Percentiles rank a stretch among this genome's conserved stretches.
Conservation (phyloP, 2,113 vertebrate genomes). For the Cheilinus undulatus region DNA sequence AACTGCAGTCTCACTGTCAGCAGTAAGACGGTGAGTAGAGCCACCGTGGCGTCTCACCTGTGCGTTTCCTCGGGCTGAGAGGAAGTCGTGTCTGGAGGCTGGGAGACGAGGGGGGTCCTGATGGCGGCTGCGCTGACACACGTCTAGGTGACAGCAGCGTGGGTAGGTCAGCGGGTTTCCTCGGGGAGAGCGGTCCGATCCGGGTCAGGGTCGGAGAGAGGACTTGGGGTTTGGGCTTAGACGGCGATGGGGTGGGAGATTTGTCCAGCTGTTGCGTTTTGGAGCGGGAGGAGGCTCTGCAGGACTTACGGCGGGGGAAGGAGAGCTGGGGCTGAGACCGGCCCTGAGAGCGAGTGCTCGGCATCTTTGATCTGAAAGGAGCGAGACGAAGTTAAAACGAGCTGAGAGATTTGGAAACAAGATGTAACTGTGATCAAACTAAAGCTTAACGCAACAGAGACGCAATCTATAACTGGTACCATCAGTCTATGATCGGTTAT, state of each 20-base stretch:
- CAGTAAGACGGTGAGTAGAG: no score
- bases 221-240: background rate
- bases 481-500: no score
- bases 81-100: constrained; percentile 73
- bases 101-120: constrained; percentile 13
- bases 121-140: background rate
- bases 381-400: no score
- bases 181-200: constrained; percentile 3
- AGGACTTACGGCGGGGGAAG: constrained; percentile 88
- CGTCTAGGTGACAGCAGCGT: background rate
- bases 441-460: no score
- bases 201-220: no score
- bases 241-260: background rate
- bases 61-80: constrained; percentile 92
- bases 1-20: no score
- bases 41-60: constrained; percentile 88
- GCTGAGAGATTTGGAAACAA: no score
- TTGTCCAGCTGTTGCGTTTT: constrained; percentile 24
- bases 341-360: constrained; percentile 84
- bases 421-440: no score
- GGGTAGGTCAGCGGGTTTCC: fast-evolving
- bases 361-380: constrained; percentile 77
- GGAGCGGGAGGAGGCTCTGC: constrained; percentile 34
- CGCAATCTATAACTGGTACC: no score
- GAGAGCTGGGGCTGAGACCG: constrained; percentile 84